Evolutionary conservation across 1,140 invertebrate species (phyloP).

Genomic region (Calephelis virginiensis): DNA sequence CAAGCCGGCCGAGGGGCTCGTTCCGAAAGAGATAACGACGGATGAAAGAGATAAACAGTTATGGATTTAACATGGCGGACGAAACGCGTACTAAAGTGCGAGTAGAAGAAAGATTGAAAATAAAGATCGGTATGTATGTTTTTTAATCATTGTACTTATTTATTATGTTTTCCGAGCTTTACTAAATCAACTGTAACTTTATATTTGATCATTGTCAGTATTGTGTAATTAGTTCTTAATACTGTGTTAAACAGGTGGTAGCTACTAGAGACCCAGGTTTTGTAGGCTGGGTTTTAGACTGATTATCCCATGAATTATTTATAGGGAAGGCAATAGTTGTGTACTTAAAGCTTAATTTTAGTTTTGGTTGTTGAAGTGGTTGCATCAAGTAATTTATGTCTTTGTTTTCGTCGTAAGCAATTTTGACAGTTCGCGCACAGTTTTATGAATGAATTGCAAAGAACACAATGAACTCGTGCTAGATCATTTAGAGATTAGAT

Average conservation of each 20-base stretch:
- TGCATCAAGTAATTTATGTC: constrained; percentile 29
- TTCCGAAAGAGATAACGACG: constrained; percentile 77
- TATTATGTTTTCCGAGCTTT: constrained; percentile 1
- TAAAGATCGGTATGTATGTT: constrained; percentile 88
- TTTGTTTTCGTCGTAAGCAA: constrained; percentile 65
- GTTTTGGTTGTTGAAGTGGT: background rate
- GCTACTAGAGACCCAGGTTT: constrained; percentile 42
- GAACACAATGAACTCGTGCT: constrained; percentile 71
- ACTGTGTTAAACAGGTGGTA: constrained; percentile 71
- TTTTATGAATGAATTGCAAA: constrained; percentile 72
- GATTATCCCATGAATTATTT: background rate
- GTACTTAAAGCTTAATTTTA: background rate
- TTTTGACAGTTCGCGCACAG: constrained; percentile 67
- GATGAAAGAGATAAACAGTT: constrained; percentile 79
- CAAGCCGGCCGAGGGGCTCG: constrained; percentile 74
- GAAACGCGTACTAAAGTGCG: constrained; percentile 87
- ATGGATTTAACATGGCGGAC: constrained; percentile 92
- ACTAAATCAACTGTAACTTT: background rate
- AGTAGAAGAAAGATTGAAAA: constrained; percentile 91
- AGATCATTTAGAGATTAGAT: constrained; percentile 68
- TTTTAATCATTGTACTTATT: constrained; percentile 28
- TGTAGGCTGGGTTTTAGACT: constrained; percentile 34
- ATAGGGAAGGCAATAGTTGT: background rate
- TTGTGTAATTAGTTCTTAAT: constrained; percentile 47
- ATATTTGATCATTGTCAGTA: constrained; percentile 2